phyloP scores from a whole-genome alignment of 2,113 vertebrate genomes.

The Bujurquina vittata region DNA sequence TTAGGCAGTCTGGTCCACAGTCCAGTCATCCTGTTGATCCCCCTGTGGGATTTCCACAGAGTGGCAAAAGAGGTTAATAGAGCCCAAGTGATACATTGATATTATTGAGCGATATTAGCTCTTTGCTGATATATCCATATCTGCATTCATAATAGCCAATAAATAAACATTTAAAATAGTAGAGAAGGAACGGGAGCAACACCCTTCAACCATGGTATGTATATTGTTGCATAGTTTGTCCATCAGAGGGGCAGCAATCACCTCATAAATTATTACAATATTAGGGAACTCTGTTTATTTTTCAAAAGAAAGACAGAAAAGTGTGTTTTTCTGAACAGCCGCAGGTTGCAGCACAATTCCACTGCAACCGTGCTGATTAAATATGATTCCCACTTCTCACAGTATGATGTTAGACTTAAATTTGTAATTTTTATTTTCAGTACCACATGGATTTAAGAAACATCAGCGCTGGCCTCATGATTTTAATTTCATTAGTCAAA shows the following conservation, averaged over 20 bases:
- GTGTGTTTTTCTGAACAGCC: neutral
- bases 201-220: no score
- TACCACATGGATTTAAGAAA: neutral
- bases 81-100: neutral
- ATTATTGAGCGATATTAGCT: neutral
- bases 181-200: no score
- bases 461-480: neutral
- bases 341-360: neutral
- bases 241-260: neutral
- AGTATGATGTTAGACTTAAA: neutral
- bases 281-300: neutral
- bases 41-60: no score
- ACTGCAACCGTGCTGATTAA: neutral
- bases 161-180: neutral
- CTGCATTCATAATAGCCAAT: neutral
- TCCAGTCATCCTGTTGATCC: no score
- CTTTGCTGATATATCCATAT: neutral
- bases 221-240: no score
- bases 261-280: neutral
- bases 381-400: neutral
- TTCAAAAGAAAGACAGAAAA: neutral
- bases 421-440: neutral
- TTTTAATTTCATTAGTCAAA: neutral
- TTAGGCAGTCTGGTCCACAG: no score
- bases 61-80: neutral